Percentiles rank a stretch among this genome's conserved stretches.
Evolutionary conservation across 2,113 vertebrate genomes (phyloP).

Genomic region (Opisthocomus hoazin): DNA sequence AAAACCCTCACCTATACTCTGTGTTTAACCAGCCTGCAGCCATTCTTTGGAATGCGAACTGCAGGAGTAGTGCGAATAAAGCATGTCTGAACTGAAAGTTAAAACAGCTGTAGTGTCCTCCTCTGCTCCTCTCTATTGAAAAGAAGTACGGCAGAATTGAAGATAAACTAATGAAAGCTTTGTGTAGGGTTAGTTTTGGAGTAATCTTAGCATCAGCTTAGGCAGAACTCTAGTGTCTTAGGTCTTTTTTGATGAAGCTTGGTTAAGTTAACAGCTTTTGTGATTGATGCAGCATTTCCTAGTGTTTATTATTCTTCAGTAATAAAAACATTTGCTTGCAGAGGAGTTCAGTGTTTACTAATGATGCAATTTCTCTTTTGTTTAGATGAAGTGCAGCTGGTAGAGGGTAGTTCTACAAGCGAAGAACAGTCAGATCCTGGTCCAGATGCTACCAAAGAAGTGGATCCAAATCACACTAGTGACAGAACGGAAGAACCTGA

Average conservation of each 20-base stretch:
- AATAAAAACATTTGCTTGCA: neutral
- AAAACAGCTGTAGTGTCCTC: neutral
- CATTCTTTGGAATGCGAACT: neutral
- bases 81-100: neutral
- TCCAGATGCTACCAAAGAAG: neutral
- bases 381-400: conserved; percentile 40
- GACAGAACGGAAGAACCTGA: neutral
- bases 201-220: neutral
- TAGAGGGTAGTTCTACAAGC: conserved; percentile 11
- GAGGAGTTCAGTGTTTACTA: neutral
- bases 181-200: neutral
- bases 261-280: neutral
- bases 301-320: neutral
- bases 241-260: neutral
- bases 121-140: neutral
- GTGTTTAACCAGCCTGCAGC: neutral
- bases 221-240: neutral
- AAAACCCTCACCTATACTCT: neutral
- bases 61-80: neutral
- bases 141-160: neutral
- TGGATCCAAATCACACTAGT: neutral
- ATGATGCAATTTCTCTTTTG: neutral
- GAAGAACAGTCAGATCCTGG: conserved; percentile 32
- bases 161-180: neutral
- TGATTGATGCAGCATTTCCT: neutral